These are phyloP conservation scores for Medauroidea extradentata DNA, from an alignment of 1,140 invertebrate genomes.

Conservation along the genomic window DNA sequence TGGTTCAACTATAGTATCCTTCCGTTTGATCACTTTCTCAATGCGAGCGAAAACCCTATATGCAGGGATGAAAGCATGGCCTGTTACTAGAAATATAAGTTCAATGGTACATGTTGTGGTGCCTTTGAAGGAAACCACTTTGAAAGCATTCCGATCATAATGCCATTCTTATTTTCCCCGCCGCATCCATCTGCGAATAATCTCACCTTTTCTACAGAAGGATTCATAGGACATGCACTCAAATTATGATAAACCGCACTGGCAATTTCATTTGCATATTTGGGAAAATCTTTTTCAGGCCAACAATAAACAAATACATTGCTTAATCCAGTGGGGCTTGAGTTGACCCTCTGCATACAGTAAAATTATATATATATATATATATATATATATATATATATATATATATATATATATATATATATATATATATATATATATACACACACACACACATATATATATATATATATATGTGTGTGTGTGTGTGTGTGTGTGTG, in stretches of 20 bases:
- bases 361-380: conserved; percentile 38
- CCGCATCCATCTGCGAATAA: conserved; percentile 28
- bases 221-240: conserved; percentile 15
- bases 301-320: conserved; percentile 15
- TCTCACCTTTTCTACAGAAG: conserved; percentile 22
- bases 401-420: too few relatives aligned
- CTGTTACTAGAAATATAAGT: conserved; percentile 24
- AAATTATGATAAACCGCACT: conserved; percentile 30
- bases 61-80: conserved; percentile 31
- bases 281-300: conserved; percentile 30
- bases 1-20: too few relatives aligned
- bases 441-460: too few relatives aligned
- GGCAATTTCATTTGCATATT: conserved; percentile 35
- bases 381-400: too few relatives aligned
- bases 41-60: conserved; percentile 29
- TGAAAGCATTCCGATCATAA: conserved; percentile 21
- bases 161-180: conserved; percentile 34
- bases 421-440: too few relatives aligned
- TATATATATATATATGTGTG: too few relatives aligned
- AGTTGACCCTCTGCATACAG: too few relatives aligned
- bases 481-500: too few relatives aligned
- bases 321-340: too few relatives aligned
- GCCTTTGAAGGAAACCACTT: conserved; percentile 17
- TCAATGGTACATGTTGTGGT: conserved; percentile 14
- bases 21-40: conserved; percentile 13